Percentiles rank a stretch among this genome's conserved stretches.
Conservation (phyloP, 2,113 vertebrate genomes). For the Pogona vitticeps region DNA sequence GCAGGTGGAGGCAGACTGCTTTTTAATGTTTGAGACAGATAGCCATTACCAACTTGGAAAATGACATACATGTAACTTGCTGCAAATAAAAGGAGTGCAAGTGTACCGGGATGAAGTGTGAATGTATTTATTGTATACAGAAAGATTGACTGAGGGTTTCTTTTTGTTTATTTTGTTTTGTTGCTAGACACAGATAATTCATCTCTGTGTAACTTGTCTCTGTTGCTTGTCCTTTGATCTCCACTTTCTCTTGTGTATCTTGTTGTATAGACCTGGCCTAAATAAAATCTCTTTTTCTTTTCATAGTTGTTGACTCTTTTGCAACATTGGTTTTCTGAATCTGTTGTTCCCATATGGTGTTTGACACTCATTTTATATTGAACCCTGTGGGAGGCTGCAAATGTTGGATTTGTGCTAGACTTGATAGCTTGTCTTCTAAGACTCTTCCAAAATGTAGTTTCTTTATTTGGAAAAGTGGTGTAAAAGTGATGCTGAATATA, state of each 20-base stretch:
- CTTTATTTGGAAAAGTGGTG: too few relatives aligned
- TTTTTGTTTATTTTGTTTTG: slow-evolving; percentile 13
- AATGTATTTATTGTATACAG: neutral
- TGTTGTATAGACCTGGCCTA: slow-evolving; percentile 17
- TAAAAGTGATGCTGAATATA: too few relatives aligned
- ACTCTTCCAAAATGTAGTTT: neutral
- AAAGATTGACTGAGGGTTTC: neutral
- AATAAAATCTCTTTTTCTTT: slow-evolving; percentile 42
- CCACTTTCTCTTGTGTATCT: slow-evolving; percentile 32
- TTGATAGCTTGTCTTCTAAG: slow-evolving; percentile 14
- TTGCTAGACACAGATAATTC: slow-evolving; percentile 20
- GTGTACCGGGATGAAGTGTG: slow-evolving; percentile 37
- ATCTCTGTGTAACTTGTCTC: slow-evolving; percentile 42
- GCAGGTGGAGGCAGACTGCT: neutral
- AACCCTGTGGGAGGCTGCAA: slow-evolving; percentile 1
- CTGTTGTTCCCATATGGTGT: slow-evolving; percentile 4
- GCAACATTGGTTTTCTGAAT: slow-evolving; percentile 15
- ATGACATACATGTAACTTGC: slow-evolving; percentile 14
- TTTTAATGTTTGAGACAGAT: neutral
- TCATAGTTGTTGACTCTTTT: slow-evolving; percentile 5
- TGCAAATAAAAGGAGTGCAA: slow-evolving; percentile 36
- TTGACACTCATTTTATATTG: slow-evolving; percentile 20
- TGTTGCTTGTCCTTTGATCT: slow-evolving; percentile 53
- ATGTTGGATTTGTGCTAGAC: slow-evolving; percentile 12
- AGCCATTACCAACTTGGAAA: slow-evolving; percentile 27